Evolutionary conservation across 2,888 invertebrate species (phyloP).

Genomic region (Clivina fossor): DNA sequence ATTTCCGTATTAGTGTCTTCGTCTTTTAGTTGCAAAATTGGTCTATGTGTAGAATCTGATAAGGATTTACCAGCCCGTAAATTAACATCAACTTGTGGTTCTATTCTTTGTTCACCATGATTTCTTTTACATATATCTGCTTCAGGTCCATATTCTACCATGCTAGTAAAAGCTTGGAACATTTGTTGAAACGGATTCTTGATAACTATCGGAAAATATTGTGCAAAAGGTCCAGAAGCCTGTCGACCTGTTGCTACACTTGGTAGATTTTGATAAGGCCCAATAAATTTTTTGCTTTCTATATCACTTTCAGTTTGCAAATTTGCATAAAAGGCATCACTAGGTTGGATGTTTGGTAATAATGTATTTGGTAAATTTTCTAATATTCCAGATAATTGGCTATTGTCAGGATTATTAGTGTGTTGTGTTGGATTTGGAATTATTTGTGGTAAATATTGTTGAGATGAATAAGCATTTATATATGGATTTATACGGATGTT

Average conservation of each 20-base stretch:
- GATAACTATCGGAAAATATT: slow-evolving; percentile 60
- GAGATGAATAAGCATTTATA: slow-evolving; percentile 10
- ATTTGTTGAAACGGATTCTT: slow-evolving; percentile 60
- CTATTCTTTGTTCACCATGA: slow-evolving; percentile 17
- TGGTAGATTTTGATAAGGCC: slow-evolving; percentile 2
- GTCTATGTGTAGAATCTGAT: too few species aligned
- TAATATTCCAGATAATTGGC: background rate
- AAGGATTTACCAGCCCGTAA: too few species aligned
- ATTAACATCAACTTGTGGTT: slow-evolving; percentile 7
- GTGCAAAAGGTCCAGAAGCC: slow-evolving; percentile 57
- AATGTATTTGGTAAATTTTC: too few species aligned
- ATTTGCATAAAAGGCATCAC: slow-evolving; percentile 25
- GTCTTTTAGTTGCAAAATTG: slow-evolving; percentile 4
- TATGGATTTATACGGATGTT: slow-evolving; percentile 27
- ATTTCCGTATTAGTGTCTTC: slow-evolving; percentile 10
- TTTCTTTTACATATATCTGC: slow-evolving; percentile 56
- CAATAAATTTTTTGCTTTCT: background rate
- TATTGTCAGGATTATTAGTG: slow-evolving; percentile 2
- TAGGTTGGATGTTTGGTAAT: too few species aligned
- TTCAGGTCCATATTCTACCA: slow-evolving; percentile 62
- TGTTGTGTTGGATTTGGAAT: slow-evolving; percentile 2
- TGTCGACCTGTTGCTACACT: slow-evolving; percentile 40
- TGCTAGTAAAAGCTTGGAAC: slow-evolving; percentile 57
- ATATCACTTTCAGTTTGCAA: slow-evolving; percentile 21
- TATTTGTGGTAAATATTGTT: slow-evolving; percentile 14